These are phyloP conservation scores for Hipposideros larvatus DNA, from an alignment of 2,797 vertebrate genomes.

Conservation along the genomic window DNA sequence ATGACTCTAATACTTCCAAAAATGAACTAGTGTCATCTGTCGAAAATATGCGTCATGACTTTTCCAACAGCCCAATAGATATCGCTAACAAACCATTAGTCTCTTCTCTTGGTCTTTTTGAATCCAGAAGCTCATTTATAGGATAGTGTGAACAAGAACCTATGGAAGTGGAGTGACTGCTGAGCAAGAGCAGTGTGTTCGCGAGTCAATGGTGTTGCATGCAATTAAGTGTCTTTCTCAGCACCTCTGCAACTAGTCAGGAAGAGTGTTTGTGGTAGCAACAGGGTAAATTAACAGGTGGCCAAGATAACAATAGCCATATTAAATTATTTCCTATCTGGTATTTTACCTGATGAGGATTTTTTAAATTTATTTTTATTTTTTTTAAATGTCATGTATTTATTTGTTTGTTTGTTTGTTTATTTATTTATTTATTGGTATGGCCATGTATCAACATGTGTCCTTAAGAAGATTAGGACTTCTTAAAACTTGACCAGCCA, in stretches of 20 bases:
- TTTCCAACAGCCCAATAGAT: background rate
- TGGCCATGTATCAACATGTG: background rate
- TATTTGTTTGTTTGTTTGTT: too few species aligned
- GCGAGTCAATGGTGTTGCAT: background rate
- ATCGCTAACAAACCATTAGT: background rate
- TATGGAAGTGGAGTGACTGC: background rate
- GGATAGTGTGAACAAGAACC: background rate
- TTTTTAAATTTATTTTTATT: background rate
- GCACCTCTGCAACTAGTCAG: background rate
- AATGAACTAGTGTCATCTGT: too few species aligned
- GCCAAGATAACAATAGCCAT: background rate
- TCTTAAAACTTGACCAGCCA: background rate
- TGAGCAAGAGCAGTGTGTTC: background rate
- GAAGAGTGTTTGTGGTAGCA: background rate
- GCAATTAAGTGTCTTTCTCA: background rate
- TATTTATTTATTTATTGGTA: background rate
- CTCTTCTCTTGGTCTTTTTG: background rate
- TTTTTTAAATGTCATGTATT: too few species aligned
- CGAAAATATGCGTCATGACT: too few species aligned
- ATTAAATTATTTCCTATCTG: background rate
- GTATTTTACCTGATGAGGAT: background rate
- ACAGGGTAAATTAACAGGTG: background rate
- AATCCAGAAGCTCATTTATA: background rate
- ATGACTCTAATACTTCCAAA: too few species aligned
- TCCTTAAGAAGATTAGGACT: background rate